A percentile compares a stretch with the other conserved stretches of the same genome.
Conservation (phyloP, 1,140 invertebrate genomes). For the Nylanderia fulva region DNA sequence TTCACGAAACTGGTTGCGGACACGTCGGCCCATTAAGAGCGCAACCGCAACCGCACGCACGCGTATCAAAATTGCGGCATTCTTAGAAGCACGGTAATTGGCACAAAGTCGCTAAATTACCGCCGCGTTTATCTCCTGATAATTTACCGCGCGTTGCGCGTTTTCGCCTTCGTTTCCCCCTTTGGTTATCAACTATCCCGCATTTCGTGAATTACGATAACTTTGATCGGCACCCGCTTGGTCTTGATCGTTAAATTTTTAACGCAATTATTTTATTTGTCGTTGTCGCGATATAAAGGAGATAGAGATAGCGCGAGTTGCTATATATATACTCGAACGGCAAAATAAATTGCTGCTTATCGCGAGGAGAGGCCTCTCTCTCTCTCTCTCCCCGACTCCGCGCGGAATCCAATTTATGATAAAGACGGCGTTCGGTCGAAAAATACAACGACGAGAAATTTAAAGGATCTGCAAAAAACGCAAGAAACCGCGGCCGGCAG, state of each 20-base stretch:
- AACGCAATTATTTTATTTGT: constrained; percentile 3
- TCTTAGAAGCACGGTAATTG: constrained; percentile 58
- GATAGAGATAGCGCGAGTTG: background rate
- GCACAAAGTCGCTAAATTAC: constrained; percentile 58
- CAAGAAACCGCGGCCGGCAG: no score
- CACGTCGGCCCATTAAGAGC: constrained; percentile 56
- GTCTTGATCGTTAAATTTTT: constrained; percentile 3
- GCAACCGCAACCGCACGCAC: constrained; percentile 57
- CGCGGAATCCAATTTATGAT: constrained; percentile 36
- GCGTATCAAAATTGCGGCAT: constrained; percentile 60
- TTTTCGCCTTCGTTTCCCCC: background rate
- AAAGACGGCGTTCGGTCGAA: constrained; percentile 9
- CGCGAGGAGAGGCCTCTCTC: background rate
- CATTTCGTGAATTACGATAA: constrained; percentile 29
- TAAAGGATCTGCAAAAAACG: constrained; percentile 32
- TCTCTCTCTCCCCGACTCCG: background rate
- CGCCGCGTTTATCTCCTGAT: constrained; percentile 37
- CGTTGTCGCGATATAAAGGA: background rate
- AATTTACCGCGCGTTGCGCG: constrained; percentile 34
- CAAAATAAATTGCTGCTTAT: constrained; percentile 19
- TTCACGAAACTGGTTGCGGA: constrained; percentile 58
- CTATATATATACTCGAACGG: background rate
- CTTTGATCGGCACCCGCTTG: background rate
- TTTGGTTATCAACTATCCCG: background rate
- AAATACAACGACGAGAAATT: constrained; percentile 28